A percentile compares a stretch with the other conserved stretches of the same genome.
Evolutionary conservation across 2,113 vertebrate genomes (phyloP).

Genomic region (Phalacrocorax carbo): DNA sequence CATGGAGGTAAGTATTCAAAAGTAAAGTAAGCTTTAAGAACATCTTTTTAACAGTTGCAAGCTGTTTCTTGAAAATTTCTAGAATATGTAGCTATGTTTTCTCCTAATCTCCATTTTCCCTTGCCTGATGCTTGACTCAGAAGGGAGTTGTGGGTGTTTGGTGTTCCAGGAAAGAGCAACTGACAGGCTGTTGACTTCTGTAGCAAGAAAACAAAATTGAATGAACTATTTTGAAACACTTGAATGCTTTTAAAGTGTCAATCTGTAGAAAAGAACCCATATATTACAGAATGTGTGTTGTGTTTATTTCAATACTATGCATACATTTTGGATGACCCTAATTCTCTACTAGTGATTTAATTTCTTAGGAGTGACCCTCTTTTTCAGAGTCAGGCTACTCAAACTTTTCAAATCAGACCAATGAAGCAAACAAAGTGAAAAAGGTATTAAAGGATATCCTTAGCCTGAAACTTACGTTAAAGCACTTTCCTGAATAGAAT

Average conservation of each 20-base stretch:
- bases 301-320: not conserved
- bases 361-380: not conserved
- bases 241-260: conserved; percentile 8
- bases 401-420: not conserved
- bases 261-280: not conserved
- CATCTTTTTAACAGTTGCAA: not conserved
- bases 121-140: not conserved
- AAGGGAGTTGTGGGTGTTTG: not conserved
- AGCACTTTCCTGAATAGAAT: not conserved
- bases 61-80: not conserved
- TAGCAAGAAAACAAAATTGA: conserved; percentile 24
- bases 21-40: not conserved
- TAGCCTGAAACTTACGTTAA: not conserved
- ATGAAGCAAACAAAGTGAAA: not conserved
- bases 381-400: not conserved
- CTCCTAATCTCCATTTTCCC: not conserved
- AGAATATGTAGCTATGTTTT: not conserved
- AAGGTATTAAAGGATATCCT: not conserved
- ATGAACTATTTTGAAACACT: not conserved
- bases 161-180: conserved; percentile 16
- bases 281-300: not conserved
- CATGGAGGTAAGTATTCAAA: not conserved
- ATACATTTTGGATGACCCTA: not conserved
- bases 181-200: conserved; percentile 4
- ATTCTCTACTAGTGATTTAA: not conserved